Evolutionary conservation across 2,888 invertebrate species (phyloP), one percentile per base, ranked within the genome.

Genomic region (Tetragonisca angustula): DNA sequence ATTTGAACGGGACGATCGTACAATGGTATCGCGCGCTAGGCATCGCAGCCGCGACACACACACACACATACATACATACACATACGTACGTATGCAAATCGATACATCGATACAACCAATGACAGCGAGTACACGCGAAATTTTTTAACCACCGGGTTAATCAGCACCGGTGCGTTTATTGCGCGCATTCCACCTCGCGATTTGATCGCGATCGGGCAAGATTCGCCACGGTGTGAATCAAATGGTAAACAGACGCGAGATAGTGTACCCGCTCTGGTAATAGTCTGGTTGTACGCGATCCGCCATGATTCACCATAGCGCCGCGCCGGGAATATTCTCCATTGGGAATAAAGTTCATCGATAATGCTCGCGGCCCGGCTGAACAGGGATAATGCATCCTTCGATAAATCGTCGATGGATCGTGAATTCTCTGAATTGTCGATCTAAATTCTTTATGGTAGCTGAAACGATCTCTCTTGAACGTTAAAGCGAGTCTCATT

Each of bases 311-410:
- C 86, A 88, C 76, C 59, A 27, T 72, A 68, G 81, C 76, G 78
- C 77, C 62, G 43, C 43, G 43, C 9, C 59, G 50, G 36, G 43
- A 43, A 43, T 43, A 11, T 43, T 43, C 43, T 49, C 70, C 67
- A 72, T 75, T 54, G 65, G 76, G 78, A 81, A 87, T 83, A 85
- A 87, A 83, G 76, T 83, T 73, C 83, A 81, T 67, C 83, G 87
- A 80, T 81, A 70, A 67, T 76, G 70, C 59, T 56, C 21, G 69
- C 62, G 65, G 76, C 56, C 50, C 15, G 36, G 27, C n/a, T 70
- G 62, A 74, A 68, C 19, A 62, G 70, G 49, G 59, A 82, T 62
- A 69, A 85, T 75, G 50, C 21, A 11, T 54, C 11, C 6, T 5
- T 52, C 52, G 52, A 19, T 36, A 19, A 52, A 52, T 52, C 17